Base-by-base conservation (phyloP, 2,113 vertebrate genomes). In the Chelonoidis abingdonii region DNA sequence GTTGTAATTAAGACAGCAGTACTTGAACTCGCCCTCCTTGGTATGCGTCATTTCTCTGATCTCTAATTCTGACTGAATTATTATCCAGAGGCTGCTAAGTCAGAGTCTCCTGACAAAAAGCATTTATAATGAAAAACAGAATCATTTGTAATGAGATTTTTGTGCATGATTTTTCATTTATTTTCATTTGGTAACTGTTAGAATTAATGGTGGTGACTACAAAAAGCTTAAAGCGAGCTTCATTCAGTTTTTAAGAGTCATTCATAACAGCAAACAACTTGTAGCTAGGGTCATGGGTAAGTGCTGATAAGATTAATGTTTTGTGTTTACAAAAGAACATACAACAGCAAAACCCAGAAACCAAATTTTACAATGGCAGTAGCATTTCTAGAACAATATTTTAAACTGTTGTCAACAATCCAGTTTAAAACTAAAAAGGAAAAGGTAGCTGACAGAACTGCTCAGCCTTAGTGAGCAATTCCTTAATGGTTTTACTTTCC, bases 401-500 rank as follows among this genome's bases (percentile, higher is more conserved):
- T 96, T 72, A 95, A 84, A 21, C n/a, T 10, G 22, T 75, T 41
- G 83, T 87, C 94, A 94, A 80, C 22, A 95, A 87, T 93, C 92
- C 57, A 92, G 10, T 93, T 95, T 16, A 79, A 92, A 89, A 9
- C 78, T 91, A 80, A 69, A 90, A 90, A 96, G 59, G 3, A 62
- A 62, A 62, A 35, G 59, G 25, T 95, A 94, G 88, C 22, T 59
- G 49, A 84, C 88, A 75, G 87, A 89, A 54, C 62, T 94, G 29
- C 22, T 12, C 93, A 84, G 94, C 90, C 78, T 83, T 56, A 94
- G 35, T 78, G 94, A 96, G 88, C 56, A 89, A 57, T 79, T 88
- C 92, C 89, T 59, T 89, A 95, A 95, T 25, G 10, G 49, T 3
- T 95, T 81, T 47, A 59, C 27, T 85, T 96, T 96, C 95, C 90